These are phyloP conservation scores for Bugula neritina DNA, from an alignment of 2,888 invertebrate species.

Conservation along the genomic window DNA sequence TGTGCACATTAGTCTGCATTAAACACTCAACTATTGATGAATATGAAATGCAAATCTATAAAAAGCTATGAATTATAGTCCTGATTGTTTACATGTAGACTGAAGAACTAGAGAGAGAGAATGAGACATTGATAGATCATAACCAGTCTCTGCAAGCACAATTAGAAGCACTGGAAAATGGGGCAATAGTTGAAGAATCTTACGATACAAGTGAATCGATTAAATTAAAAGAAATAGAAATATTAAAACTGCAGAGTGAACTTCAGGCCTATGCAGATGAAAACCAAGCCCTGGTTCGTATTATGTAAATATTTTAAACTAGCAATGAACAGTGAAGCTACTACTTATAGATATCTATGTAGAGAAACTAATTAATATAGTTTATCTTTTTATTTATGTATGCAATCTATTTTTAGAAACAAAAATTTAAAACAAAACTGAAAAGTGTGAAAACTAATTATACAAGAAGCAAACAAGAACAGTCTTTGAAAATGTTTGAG, in stretches of 20 bases:
- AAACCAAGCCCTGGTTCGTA: not conserved
- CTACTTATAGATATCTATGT: too few relatives aligned
- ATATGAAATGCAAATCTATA: too few relatives aligned
- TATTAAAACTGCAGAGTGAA: not conserved
- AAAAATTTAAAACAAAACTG: conserved; percentile 7
- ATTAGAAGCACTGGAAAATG: not conserved
- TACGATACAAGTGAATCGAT: conserved; percentile 10
- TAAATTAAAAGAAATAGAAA: conserved; percentile 3
- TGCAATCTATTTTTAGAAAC: too few relatives aligned
- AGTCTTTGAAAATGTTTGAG: conserved; percentile 24
- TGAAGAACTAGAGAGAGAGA: not conserved
- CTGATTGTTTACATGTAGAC: too few relatives aligned
- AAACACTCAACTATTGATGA: too few relatives aligned
- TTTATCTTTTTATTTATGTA: too few relatives aligned
- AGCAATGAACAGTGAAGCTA: too few relatives aligned
- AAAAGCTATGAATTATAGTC: too few relatives aligned
- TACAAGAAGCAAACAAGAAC: conserved; percentile 6
- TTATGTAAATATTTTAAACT: too few relatives aligned
- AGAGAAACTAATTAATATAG: too few relatives aligned
- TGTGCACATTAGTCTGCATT: too few relatives aligned
- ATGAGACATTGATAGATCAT: not conserved
- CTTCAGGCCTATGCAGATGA: not conserved
- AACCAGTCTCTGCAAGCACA: not conserved
- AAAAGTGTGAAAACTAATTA: not conserved
- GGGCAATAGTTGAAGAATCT: not conserved